Evolutionary conservation across 2,113 vertebrate genomes (phyloP).

Genomic region (Hydrolagus affinis): DNA sequence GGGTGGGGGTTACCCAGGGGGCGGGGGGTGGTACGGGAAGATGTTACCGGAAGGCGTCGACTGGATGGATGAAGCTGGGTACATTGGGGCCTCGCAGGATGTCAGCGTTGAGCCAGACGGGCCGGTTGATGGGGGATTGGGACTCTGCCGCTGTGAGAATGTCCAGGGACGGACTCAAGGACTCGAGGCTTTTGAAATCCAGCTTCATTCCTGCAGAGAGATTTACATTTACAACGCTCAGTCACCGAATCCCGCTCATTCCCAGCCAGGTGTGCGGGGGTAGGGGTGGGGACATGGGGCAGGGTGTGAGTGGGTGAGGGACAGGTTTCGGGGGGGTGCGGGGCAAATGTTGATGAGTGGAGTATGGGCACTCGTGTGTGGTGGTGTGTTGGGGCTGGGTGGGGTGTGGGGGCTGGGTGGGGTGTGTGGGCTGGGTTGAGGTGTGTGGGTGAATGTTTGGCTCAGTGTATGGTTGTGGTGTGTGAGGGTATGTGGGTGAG

Average conservation of each 20-base stretch:
- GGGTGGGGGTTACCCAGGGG: background rate
- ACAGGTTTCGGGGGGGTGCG: too few relatives aligned
- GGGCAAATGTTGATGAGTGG: too few relatives aligned
- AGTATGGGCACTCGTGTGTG: too few relatives aligned
- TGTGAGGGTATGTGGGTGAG: background rate
- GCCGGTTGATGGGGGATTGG: conserved; percentile 45
- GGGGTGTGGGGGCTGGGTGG: background rate
- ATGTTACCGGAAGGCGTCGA: conserved; percentile 54
- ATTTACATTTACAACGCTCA: too few relatives aligned
- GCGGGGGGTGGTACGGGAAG: background rate
- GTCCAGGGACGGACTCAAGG: conserved; percentile 54
- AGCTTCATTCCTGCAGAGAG: conserved; percentile 57
- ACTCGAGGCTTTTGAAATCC: conserved; percentile 61
- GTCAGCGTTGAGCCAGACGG: conserved; percentile 63
- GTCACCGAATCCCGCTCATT: too few relatives aligned
- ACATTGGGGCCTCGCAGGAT: conserved; percentile 64
- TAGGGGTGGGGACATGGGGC: too few relatives aligned
- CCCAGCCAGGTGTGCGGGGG: too few relatives aligned
- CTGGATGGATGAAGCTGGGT: conserved; percentile 45
- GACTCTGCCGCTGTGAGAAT: conserved; percentile 46
- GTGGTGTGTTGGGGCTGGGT: too few relatives aligned
- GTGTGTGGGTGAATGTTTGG: background rate
- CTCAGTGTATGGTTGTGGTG: background rate
- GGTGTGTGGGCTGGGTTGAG: background rate
- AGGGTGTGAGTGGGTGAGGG: too few relatives aligned